Conservation (phyloP, 2,797 vertebrate genomes). For the Coregonus suidteri region DNA sequence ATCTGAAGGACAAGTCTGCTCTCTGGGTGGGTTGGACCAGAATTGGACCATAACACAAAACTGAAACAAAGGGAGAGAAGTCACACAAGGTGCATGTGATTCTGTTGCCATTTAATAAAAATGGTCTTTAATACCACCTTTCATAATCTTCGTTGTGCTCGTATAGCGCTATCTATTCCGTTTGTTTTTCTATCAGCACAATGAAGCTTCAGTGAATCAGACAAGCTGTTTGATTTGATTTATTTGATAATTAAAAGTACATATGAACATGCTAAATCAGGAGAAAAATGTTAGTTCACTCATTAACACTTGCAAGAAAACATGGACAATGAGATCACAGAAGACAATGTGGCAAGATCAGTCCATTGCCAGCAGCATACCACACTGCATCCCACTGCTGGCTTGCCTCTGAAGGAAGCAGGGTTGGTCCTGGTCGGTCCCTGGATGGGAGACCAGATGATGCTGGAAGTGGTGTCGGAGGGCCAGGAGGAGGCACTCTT, state of each 20-base stretch:
- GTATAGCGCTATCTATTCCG: too few relatives aligned
- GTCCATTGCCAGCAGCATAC: too few relatives aligned
- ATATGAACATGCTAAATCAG: neutral
- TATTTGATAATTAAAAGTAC: neutral
- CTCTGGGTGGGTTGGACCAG: conserved; percentile 9
- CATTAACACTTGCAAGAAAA: too few relatives aligned
- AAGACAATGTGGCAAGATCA: too few relatives aligned
- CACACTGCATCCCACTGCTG: too few relatives aligned
- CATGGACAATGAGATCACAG: too few relatives aligned
- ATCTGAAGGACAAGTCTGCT: neutral
- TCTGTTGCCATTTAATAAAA: conserved; percentile 69
- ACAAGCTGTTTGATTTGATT: neutral
- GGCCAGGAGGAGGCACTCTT: too few relatives aligned
- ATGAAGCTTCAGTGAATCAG: neutral
- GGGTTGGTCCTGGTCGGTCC: too few relatives aligned
- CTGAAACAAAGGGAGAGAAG: conserved; percentile 1
- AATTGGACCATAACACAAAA: conserved; percentile 11
- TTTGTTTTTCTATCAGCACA: neutral
- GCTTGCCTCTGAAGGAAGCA: too few relatives aligned
- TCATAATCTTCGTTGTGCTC: conserved; percentile 9
- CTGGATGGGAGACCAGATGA: too few relatives aligned
- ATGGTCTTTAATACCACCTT: conserved; percentile 49
- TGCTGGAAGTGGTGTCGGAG: too few relatives aligned
- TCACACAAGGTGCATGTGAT: conserved; percentile 48
- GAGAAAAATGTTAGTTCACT: too few relatives aligned